phyloP scores from a whole-genome alignment of 1,140 invertebrate species.

The Calliopsis andreniformis region DNA sequence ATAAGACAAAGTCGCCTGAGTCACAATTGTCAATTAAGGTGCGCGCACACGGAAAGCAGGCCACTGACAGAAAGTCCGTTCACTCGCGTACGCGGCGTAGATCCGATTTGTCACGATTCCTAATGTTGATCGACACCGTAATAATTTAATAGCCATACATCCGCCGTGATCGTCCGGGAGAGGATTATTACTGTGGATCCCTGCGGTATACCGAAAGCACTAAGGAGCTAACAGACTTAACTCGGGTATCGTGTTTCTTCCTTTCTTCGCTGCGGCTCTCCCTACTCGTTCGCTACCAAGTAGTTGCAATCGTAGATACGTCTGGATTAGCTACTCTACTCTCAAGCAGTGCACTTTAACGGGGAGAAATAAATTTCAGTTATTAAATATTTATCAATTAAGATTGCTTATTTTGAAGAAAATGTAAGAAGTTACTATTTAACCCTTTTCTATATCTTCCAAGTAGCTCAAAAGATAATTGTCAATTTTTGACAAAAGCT shows the following conservation, averaged over 20 bases:
- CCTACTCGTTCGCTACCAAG: constrained; percentile 26
- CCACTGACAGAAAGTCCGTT: constrained; percentile 25
- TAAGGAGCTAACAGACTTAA: constrained; percentile 80
- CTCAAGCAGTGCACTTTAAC: too few species aligned
- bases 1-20: constrained; percentile 58
- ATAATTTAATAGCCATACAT: constrained; percentile 81
- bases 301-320: constrained; percentile 4
- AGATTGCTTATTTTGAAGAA: too few species aligned
- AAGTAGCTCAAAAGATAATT: too few species aligned
- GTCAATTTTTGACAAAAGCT: too few species aligned
- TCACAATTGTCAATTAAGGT: constrained; percentile 65
- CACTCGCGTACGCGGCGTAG: constrained; percentile 51
- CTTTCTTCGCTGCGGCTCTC: constrained; percentile 58
- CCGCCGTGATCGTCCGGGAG: constrained; percentile 70
- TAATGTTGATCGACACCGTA: constrained; percentile 78
- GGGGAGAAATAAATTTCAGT: too few species aligned
- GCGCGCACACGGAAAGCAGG: constrained; percentile 24
- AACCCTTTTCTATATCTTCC: too few species aligned
- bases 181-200: constrained; percentile 74
- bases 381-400: too few species aligned
- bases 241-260: constrained; percentile 76
- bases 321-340: too few species aligned
- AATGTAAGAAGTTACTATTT: too few species aligned
- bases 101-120: constrained; percentile 81
- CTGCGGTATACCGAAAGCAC: constrained; percentile 75